Percentiles rank a stretch among this genome's conserved stretches.
phyloP scores from a whole-genome alignment of 2,797 vertebrate species.

The Adrianichthys oophorus region DNA sequence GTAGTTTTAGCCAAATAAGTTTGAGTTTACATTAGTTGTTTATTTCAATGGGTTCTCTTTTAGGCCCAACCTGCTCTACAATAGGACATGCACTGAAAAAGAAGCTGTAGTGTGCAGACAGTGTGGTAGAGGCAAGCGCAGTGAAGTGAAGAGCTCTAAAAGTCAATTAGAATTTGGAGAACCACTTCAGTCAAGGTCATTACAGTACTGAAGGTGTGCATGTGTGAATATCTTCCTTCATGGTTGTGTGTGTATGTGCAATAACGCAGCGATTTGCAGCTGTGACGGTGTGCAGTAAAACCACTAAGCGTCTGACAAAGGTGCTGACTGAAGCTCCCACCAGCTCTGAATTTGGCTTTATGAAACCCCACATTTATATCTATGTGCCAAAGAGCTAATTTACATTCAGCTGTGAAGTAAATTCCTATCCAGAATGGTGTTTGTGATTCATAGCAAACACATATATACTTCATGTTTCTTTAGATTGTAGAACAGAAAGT shows the following conservation, averaged over 20 bases:
- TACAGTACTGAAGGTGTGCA: constrained; percentile 39
- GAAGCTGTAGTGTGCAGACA: constrained; percentile 16
- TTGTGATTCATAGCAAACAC: too few species aligned
- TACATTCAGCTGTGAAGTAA: too few species aligned
- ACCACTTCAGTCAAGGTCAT: constrained; percentile 68
- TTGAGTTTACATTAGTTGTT: too few species aligned
- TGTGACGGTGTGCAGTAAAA: constrained; percentile 53
- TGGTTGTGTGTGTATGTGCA: constrained; percentile 32
- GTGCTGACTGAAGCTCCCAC: constrained; percentile 64
- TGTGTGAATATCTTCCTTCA: constrained; percentile 27
- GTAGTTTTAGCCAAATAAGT: too few species aligned
- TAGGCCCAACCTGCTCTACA: background rate
- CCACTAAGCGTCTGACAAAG: constrained; percentile 61
- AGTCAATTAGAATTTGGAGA: constrained; percentile 62
- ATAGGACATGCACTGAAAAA: constrained; percentile 2
- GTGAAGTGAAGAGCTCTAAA: constrained; percentile 52
- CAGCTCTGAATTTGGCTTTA: constrained; percentile 47
- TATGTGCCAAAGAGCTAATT: too few species aligned
- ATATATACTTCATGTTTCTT: too few species aligned
- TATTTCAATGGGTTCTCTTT: too few species aligned
- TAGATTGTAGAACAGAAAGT: too few species aligned
- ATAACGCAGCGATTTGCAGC: constrained; percentile 58
- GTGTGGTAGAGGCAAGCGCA: constrained; percentile 31
- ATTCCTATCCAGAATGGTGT: too few species aligned
- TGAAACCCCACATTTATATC: constrained; percentile 18